phyloP scores from a whole-genome alignment of 1,140 invertebrate species.

The Drosophila virilis region DNA sequence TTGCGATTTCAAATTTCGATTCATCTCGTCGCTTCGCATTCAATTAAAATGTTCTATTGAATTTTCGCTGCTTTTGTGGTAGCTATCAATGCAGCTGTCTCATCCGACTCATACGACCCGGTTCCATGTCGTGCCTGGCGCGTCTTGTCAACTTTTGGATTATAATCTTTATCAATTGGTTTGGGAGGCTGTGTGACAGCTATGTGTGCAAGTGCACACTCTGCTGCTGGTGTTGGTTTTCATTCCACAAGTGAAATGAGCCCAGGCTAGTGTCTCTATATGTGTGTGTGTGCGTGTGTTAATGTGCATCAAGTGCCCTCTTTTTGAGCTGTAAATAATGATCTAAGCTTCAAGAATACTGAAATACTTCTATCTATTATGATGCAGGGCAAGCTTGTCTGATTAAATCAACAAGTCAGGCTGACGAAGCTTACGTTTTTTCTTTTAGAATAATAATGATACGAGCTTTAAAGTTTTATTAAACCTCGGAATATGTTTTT shows the following conservation, averaged over 20 bases:
- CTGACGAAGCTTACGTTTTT: no score
- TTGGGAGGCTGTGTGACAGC: slow-evolving; percentile 45
- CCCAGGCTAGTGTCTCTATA: neutral
- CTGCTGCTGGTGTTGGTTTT: slow-evolving; percentile 28
- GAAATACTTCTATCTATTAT: no score
- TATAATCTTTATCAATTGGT: slow-evolving; percentile 79
- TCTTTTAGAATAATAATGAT: no score
- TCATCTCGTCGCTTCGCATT: slow-evolving; percentile 26
- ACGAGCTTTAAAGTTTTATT: no score
- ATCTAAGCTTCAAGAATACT: slow-evolving; percentile 7
- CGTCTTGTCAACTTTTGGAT: slow-evolving; percentile 63
- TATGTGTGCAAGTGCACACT: slow-evolving; percentile 25
- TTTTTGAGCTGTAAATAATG: neutral
- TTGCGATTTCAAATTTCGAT: slow-evolving; percentile 46
- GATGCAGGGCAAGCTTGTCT: neutral
- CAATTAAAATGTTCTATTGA: slow-evolving; percentile 74
- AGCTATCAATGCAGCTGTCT: slow-evolving; percentile 56
- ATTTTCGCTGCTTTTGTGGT: slow-evolving; percentile 53
- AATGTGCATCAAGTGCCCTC: neutral
- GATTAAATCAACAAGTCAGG: neutral
- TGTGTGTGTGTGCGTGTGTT: neutral
- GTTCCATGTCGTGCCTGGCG: slow-evolving; percentile 68
- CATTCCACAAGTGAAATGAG: slow-evolving; percentile 11
- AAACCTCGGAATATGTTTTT: no score
- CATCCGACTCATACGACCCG: slow-evolving; percentile 12